Conservation (phyloP, 2,113 vertebrate species). For the Cephalopholis sonnerati region DNA sequence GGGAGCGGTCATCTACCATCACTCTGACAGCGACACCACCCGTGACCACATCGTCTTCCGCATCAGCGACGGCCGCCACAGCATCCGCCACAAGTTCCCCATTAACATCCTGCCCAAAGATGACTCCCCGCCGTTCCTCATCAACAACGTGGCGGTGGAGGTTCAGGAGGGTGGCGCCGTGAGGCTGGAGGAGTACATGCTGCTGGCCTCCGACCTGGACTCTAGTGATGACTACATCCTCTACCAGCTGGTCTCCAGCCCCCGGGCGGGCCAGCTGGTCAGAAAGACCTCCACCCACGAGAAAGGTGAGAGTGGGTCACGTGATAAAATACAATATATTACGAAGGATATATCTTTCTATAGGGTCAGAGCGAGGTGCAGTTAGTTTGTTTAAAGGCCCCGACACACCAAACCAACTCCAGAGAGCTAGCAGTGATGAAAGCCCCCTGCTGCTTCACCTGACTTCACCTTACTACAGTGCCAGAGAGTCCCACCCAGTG, state of each 20-base stretch:
- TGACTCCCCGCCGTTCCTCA: slow-evolving; percentile 81
- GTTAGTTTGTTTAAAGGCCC: too few relatives aligned
- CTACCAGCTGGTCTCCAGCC: slow-evolving; percentile 63
- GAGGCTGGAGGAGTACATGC: slow-evolving; percentile 66
- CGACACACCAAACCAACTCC: too few relatives aligned
- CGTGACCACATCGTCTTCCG: slow-evolving; percentile 81
- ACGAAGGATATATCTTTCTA: neutral
- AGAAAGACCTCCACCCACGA: slow-evolving; percentile 66
- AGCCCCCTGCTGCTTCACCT: too few relatives aligned
- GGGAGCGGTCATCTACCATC: slow-evolving; percentile 81
- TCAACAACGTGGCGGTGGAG: slow-evolving; percentile 81
- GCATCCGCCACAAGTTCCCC: slow-evolving; percentile 81
- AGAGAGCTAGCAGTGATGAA: too few relatives aligned
- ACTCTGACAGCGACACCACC: slow-evolving; percentile 84
- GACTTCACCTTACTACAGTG: too few relatives aligned
- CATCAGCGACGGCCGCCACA: slow-evolving; percentile 84
- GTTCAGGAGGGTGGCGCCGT: slow-evolving; percentile 77
- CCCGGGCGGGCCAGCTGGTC: slow-evolving; percentile 69
- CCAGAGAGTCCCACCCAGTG: too few relatives aligned
- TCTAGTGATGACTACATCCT: slow-evolving; percentile 82
- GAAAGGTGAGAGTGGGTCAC: slow-evolving; percentile 57
- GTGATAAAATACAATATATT: too few relatives aligned
- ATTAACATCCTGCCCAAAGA: slow-evolving; percentile 83
- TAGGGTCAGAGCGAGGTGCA: too few relatives aligned
- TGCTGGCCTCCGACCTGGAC: slow-evolving; percentile 82